Conservation (phyloP, 1,140 invertebrate species). For the Brachionus calyciflorus region DNA sequence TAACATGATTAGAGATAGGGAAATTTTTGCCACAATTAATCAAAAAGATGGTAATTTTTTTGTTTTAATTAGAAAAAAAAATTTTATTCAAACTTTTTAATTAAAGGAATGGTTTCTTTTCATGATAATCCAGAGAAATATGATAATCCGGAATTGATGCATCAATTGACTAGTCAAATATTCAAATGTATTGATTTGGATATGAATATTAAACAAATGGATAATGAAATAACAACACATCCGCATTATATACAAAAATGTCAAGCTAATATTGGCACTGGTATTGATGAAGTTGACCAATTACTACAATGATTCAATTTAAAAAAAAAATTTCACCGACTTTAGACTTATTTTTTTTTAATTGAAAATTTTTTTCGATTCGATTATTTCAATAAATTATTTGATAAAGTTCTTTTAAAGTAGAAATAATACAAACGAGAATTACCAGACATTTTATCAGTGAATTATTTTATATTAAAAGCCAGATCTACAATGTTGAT, state of each 20-base stretch:
- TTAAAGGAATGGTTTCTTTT: slow-evolving; percentile 82
- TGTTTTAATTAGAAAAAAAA: background rate
- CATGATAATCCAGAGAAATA: slow-evolving; percentile 92
- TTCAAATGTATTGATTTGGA: slow-evolving; percentile 79
- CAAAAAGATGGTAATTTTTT: slow-evolving; percentile 75
- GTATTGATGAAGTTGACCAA: slow-evolving; percentile 31
- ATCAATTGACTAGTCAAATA: slow-evolving; percentile 81
- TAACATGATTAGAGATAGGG: slow-evolving; percentile 94
- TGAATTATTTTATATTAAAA: no score
- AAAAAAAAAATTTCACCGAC: background rate
- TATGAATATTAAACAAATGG: slow-evolving; percentile 81
- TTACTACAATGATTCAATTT: slow-evolving; percentile 21
- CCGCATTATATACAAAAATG: slow-evolving; percentile 76
- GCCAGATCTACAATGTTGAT: no score
- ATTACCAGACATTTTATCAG: no score
- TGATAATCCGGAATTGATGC: slow-evolving; percentile 79
- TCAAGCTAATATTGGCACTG: background rate
- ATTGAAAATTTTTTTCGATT: background rate
- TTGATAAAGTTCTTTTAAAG: no score
- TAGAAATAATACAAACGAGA: no score
- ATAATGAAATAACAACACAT: slow-evolving; percentile 86
- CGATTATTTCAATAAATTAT: no score
- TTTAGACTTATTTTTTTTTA: background rate
- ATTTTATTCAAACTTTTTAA: background rate
- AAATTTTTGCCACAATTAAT: slow-evolving; percentile 94